These are phyloP conservation scores for Coleophora deauratella DNA, from an alignment of 2,888 invertebrate genomes.

Conservation along the genomic window DNA sequence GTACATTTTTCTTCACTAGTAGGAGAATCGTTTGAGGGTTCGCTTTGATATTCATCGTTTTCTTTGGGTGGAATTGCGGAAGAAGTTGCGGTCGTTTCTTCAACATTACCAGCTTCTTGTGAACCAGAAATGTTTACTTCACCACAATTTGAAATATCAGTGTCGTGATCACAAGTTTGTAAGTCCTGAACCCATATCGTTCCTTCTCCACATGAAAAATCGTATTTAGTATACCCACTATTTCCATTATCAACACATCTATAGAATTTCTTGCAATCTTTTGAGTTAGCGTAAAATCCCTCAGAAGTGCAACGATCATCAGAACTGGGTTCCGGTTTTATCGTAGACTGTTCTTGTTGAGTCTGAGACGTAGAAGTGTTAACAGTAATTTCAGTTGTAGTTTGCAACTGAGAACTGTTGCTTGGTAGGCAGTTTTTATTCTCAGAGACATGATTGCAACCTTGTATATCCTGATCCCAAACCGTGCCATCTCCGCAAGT, in stretches of 20 bases:
- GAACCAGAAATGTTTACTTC: conserved; percentile 10
- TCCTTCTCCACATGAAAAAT: conserved; percentile 77
- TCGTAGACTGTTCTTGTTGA: conserved; percentile 2
- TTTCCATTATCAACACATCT: conserved; percentile 76
- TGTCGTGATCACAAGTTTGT: conserved; percentile 66
- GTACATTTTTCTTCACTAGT: conserved; percentile 33
- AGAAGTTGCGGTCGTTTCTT: conserved; percentile 19
- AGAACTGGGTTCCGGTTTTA: conserved; percentile 8
- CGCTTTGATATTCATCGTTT: conserved; percentile 12
- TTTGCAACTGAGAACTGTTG: conserved; percentile 12
- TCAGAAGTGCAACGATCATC: conserved; percentile 67
- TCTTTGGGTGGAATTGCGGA: conserved; percentile 15
- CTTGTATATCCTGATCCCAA: conserved; percentile 71
- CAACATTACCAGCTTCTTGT: conserved; percentile 15
- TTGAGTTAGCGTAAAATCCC: conserved; percentile 80
- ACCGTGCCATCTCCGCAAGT: conserved; percentile 81
- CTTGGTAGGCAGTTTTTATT: conserved; percentile 20
- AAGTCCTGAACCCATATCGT: conserved; percentile 81
- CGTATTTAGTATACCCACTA: conserved; percentile 65
- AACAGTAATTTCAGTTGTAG: conserved; percentile 8
- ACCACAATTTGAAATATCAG: conserved; percentile 29
- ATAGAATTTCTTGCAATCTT: conserved; percentile 83
- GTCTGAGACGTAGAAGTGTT: conserved; percentile 9
- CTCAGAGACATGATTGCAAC: conserved; percentile 66
- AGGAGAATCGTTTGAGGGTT: conserved; percentile 14